phyloP scores from a whole-genome alignment of 2,113 vertebrate species.

The Deroptyus accipitrinus region DNA sequence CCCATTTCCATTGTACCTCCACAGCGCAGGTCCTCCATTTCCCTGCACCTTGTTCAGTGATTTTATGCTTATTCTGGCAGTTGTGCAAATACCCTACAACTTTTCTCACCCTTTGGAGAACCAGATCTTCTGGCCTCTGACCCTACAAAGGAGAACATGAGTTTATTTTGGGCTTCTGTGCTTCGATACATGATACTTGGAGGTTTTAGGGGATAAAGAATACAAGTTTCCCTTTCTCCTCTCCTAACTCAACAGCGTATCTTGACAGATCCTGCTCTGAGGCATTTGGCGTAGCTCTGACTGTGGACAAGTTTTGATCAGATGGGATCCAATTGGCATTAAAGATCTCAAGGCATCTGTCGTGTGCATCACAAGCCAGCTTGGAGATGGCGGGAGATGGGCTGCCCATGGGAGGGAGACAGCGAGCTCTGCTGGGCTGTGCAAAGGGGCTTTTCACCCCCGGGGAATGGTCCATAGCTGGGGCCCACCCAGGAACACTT shows the following conservation, averaged over 20 bases:
- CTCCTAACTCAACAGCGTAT: background rate
- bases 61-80: background rate
- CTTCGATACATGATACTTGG: background rate
- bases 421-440: background rate
- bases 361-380: background rate
- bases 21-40: background rate
- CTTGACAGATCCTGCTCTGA: background rate
- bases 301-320: background rate
- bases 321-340: background rate
- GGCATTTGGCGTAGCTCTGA: background rate
- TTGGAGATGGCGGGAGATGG: no score
- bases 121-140: background rate
- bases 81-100: background rate
- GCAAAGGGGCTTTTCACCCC: background rate
- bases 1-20: background rate
- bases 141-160: background rate
- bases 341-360: background rate
- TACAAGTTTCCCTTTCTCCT: background rate
- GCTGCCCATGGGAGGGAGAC: background rate
- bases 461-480: rapidly evolving
- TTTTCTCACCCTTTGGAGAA: background rate
- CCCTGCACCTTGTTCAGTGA: background rate
- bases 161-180: background rate
- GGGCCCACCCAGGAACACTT: background rate
- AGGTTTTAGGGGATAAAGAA: background rate